Percentiles rank a stretch among this genome's conserved stretches.
Conservation (phyloP, 2,113 vertebrate species). For the Lates calcarifer region DNA sequence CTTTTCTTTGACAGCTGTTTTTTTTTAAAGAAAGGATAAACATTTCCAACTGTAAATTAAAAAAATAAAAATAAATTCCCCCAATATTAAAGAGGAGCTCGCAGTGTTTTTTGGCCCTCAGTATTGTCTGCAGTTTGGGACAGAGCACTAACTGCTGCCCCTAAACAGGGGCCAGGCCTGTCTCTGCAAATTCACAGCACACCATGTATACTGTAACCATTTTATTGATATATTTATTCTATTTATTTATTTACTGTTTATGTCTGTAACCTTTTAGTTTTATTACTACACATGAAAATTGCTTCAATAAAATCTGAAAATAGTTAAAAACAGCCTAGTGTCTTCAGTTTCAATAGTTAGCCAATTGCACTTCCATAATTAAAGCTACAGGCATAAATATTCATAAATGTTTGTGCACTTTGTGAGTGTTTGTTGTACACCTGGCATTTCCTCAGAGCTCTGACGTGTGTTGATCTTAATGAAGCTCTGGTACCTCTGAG, state of each 20-base stretch:
- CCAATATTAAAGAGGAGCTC: not conserved
- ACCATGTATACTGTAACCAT: not conserved
- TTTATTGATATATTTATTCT: not conserved
- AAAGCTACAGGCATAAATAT: not conserved
- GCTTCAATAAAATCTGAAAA: not conserved
- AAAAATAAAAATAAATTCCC: not conserved
- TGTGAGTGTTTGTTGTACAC: not conserved
- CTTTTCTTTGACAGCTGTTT: not conserved
- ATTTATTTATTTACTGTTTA: not conserved
- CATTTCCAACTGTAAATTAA: not conserved
- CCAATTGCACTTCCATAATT: not conserved
- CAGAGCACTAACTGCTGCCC: not conserved
- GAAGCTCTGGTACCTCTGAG: not conserved
- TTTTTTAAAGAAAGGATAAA: not conserved
- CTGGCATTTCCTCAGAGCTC: too few species aligned
- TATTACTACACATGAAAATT: not conserved
- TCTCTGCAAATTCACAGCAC: not conserved
- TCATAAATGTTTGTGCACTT: not conserved
- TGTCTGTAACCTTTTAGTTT: not conserved
- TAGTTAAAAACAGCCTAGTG: too few species aligned
- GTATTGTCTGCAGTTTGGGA: not conserved
- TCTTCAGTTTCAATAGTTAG: too few species aligned
- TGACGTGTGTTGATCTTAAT: not conserved
- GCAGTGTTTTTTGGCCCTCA: not conserved
- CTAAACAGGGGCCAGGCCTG: not conserved